Conservation (phyloP, 2,797 vertebrate genomes). For the Hippocampus kuda region DNA sequence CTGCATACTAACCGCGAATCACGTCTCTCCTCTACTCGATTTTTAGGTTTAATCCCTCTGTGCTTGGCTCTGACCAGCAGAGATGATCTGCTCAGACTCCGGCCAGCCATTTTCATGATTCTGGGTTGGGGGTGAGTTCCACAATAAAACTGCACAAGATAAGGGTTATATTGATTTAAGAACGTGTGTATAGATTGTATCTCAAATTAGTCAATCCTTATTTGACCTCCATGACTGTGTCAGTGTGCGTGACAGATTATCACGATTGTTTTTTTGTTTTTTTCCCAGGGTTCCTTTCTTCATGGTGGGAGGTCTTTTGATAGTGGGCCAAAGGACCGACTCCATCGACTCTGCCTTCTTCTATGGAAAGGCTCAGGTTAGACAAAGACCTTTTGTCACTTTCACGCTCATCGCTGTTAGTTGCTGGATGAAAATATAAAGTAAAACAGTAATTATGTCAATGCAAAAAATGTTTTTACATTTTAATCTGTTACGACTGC, state of each 20-base stretch:
- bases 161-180: too few species aligned
- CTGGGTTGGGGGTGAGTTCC: constrained; percentile 89
- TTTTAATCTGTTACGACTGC: too few species aligned
- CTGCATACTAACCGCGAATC: background rate
- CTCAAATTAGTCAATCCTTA: too few species aligned
- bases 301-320: constrained; percentile 77
- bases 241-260: background rate
- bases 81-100: constrained; percentile 76
- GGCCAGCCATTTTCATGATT: constrained; percentile 76
- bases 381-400: background rate
- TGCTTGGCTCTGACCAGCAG: constrained; percentile 82
- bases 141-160: background rate
- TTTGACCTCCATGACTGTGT: background rate
- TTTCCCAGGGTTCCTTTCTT: constrained; percentile 76
- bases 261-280: constrained; percentile 4
- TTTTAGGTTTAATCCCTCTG: constrained; percentile 82
- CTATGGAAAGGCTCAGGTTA: constrained; percentile 87
- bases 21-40: background rate
- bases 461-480: background rate
- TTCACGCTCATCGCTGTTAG: background rate
- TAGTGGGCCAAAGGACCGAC: constrained; percentile 68
- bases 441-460: background rate
- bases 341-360: constrained; percentile 88
- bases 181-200: too few species aligned
- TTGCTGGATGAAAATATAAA: background rate